These are phyloP conservation scores for Portevinia maculata DNA, from an alignment of 2,888 invertebrate genomes.

Conservation along the genomic window DNA sequence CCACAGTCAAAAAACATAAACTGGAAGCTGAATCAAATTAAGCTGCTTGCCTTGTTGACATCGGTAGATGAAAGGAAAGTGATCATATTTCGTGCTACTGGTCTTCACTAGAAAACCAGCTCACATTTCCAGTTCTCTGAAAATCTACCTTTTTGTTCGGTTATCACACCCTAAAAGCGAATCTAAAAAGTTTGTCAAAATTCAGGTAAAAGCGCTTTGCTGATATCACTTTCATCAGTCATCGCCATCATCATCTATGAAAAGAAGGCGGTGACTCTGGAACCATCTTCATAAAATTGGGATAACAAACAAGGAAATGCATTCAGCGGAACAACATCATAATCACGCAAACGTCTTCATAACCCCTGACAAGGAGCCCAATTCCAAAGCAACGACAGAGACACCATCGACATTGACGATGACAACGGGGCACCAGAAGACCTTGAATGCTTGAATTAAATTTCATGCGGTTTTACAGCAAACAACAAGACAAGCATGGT, in stretches of 20 bases:
- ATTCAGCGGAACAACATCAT: slow-evolving; percentile 61
- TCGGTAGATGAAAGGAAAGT: slow-evolving; percentile 14
- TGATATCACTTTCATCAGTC: slow-evolving; percentile 40
- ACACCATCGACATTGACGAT: slow-evolving; percentile 11
- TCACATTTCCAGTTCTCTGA: slow-evolving; percentile 54
- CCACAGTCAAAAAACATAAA: too few relatives aligned
- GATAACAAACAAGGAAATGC: slow-evolving; percentile 49
- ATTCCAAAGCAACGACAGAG: slow-evolving; percentile 47
- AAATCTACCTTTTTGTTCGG: not conserved
- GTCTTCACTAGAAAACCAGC: slow-evolving; percentile 46
- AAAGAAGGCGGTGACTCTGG: slow-evolving; percentile 52
- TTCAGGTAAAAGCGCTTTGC: slow-evolving; percentile 37
- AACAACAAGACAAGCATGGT: slow-evolving; percentile 58
- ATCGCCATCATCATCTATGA: slow-evolving; percentile 4
- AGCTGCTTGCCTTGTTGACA: slow-evolving; percentile 14
- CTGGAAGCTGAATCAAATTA: slow-evolving; percentile 25
- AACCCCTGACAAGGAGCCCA: slow-evolving; percentile 17
- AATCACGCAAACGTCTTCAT: slow-evolving; percentile 56
- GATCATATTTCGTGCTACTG: slow-evolving; percentile 52
- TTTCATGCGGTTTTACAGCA: slow-evolving; percentile 71
- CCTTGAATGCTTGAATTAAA: slow-evolving; percentile 74
- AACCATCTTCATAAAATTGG: slow-evolving; percentile 41
- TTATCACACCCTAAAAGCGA: slow-evolving; percentile 15
- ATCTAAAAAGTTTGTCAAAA: slow-evolving; percentile 13
- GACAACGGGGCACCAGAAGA: slow-evolving; percentile 51